Percentiles rank a stretch among this genome's conserved stretches.
Evolutionary conservation across 2,797 vertebrate genomes (phyloP).

Genomic region (Bufotes viridis): DNA sequence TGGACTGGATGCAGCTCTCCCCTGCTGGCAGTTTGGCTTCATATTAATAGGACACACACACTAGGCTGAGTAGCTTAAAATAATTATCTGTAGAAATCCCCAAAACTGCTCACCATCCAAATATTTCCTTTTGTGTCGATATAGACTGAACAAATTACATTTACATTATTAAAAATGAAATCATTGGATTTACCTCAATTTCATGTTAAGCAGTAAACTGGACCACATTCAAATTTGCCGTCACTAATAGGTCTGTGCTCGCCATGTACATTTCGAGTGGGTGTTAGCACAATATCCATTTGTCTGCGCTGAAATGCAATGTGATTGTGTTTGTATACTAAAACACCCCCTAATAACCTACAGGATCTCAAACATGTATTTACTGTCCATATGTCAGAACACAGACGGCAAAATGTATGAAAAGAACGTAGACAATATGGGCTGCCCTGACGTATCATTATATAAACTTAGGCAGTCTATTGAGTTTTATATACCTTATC

Average conservation of each 20-base stretch:
- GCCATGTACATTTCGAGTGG: conserved; percentile 74
- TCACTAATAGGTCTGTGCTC: conserved; percentile 75
- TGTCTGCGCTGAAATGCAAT: conserved; percentile 12
- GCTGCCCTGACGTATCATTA: background rate
- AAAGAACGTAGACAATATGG: background rate
- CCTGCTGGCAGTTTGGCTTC: conserved; percentile 82
- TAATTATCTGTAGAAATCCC: conserved; percentile 79
- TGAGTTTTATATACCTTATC: background rate
- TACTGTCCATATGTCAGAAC: conserved; percentile 1
- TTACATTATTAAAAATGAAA: conserved; percentile 84
- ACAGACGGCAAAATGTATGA: background rate
- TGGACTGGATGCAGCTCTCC: conserved; percentile 81
- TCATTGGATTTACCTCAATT: conserved; percentile 81
- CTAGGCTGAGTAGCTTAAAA: conserved; percentile 83
- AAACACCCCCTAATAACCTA: conserved; percentile 1
- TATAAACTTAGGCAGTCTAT: background rate
- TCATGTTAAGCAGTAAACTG: conserved; percentile 78
- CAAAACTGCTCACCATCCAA: conserved; percentile 76
- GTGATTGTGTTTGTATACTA: conserved; percentile 9
- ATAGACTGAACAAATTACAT: conserved; percentile 80
- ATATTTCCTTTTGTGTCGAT: conserved; percentile 73
- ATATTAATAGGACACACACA: conserved; percentile 79
- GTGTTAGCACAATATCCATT: conserved; percentile 73
- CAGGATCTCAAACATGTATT: conserved; percentile 27
- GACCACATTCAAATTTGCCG: conserved; percentile 77